Percentiles rank a stretch among this genome's conserved stretches.
phyloP scores from a whole-genome alignment of 2,113 vertebrate genomes.

The Agapornis roseicollis region DNA sequence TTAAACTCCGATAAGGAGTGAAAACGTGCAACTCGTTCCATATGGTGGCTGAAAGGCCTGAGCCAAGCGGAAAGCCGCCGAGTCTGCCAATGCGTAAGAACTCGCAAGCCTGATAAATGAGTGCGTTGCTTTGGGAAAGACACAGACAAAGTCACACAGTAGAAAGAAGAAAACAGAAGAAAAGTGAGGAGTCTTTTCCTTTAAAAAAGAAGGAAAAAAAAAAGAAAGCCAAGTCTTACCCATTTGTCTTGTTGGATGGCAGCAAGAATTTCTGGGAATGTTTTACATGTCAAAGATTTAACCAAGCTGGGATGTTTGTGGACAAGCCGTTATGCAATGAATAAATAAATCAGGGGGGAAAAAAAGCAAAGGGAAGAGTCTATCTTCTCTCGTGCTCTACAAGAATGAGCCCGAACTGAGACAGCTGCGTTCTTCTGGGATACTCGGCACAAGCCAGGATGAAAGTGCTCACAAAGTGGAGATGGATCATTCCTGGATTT shows the following conservation, averaged over 20 bases:
- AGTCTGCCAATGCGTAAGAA: background rate
- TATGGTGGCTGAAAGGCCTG: slow-evolving; percentile 25
- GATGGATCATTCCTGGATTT: fast-evolving
- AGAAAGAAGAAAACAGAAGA: slow-evolving; percentile 20
- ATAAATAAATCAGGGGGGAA: slow-evolving; percentile 34
- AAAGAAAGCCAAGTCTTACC: background rate
- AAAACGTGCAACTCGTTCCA: slow-evolving; percentile 67
- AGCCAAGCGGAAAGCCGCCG: slow-evolving; percentile 26
- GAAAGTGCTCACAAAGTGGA: background rate
- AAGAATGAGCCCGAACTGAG: background rate
- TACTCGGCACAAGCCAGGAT: background rate
- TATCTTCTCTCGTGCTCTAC: background rate
- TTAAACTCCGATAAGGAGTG: slow-evolving; percentile 62
- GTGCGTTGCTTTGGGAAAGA: background rate
- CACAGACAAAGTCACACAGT: background rate
- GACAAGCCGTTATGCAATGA: background rate
- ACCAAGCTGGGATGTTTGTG: slow-evolving; percentile 39
- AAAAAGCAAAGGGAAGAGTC: background rate
- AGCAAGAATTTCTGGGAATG: slow-evolving; percentile 33
- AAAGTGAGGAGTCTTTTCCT: background rate
- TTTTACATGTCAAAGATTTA: slow-evolving; percentile 36
- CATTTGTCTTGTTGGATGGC: slow-evolving; percentile 35
- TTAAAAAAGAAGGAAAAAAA: background rate
- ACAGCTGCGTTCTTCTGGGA: background rate
- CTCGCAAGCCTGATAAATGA: slow-evolving; percentile 60